A percentile compares a stretch with the other conserved stretches of the same genome.
Conservation (phyloP, 2,888 invertebrate species). For the Orthosia cruda region DNA sequence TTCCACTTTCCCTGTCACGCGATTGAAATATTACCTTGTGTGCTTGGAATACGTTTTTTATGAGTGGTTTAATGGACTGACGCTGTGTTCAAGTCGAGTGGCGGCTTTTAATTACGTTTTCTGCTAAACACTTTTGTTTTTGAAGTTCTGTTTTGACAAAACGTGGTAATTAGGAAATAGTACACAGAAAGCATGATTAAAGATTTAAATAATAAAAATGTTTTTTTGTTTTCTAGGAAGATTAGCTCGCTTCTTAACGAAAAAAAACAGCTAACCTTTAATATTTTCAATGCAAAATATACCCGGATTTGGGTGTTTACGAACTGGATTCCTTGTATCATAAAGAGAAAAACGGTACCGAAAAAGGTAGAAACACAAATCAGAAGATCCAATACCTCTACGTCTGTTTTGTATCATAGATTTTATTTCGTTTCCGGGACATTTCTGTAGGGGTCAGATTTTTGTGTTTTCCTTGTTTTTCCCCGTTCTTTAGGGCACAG, state of each 20-base stretch:
- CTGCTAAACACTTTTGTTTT: slow-evolving; percentile 4
- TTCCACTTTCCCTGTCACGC: slow-evolving; percentile 62
- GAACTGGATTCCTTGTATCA: background rate
- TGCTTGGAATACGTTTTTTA: slow-evolving; percentile 47
- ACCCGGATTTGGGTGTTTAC: background rate
- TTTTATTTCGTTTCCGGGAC: slow-evolving; percentile 59
- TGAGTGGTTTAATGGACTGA: slow-evolving; percentile 36
- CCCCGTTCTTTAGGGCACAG: slow-evolving; percentile 48
- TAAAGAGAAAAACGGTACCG: slow-evolving; percentile 29
- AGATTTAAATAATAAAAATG: background rate
- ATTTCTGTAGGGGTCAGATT: slow-evolving; percentile 66
- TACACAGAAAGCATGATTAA: background rate
- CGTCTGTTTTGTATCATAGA: slow-evolving; percentile 66
- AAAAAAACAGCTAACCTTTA: background rate
- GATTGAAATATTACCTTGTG: slow-evolving; percentile 57
- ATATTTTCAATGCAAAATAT: slow-evolving; percentile 1
- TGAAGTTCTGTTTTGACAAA: background rate
- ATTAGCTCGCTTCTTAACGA: background rate
- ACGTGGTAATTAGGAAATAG: background rate
- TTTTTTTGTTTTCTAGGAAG: background rate
- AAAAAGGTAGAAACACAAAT: slow-evolving; percentile 51
- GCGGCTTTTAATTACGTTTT: slow-evolving; percentile 27
- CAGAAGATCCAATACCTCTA: slow-evolving; percentile 53
- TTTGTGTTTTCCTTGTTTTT: slow-evolving; percentile 64
- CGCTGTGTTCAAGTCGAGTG: slow-evolving; percentile 24